phyloP scores from a whole-genome alignment of 2,113 vertebrate genomes.

The Pedionomus torquatus region DNA sequence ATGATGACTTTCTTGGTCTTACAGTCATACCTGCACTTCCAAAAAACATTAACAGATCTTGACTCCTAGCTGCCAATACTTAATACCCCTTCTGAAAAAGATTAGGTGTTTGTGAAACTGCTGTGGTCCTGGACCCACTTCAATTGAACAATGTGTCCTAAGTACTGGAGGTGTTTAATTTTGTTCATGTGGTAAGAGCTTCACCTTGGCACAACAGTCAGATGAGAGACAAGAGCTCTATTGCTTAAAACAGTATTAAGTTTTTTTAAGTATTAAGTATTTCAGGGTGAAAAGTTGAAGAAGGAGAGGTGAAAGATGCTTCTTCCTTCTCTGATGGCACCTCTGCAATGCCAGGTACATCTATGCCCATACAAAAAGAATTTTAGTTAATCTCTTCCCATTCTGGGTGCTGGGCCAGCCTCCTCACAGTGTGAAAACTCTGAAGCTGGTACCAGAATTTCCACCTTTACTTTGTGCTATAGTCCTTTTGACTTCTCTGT shows the following conservation, averaged over 20 bases:
- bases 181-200: neutral
- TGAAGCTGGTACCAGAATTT: neutral
- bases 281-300: neutral
- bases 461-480: no score
- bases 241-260: no score
- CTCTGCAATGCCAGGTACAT: neutral
- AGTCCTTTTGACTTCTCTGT: no score
- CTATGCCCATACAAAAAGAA: neutral
- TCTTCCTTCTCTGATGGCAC: neutral
- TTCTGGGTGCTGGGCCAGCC: neutral
- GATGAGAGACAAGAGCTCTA: neutral
- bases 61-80: neutral
- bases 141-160: neutral
- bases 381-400: neutral
- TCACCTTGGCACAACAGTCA: neutral
- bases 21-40: neutral
- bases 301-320: neutral
- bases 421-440: neutral
- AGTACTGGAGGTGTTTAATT: neutral
- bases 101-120: neutral
- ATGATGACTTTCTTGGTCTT: neutral
- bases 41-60: neutral
- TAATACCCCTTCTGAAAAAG: neutral
- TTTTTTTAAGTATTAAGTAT: no score
- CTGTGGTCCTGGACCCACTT: neutral